Percentiles rank a stretch among this genome's conserved stretches.
Evolutionary conservation across 2,797 vertebrate genomes (phyloP).

Genomic region (Schizopygopsis pylzovi): DNA sequence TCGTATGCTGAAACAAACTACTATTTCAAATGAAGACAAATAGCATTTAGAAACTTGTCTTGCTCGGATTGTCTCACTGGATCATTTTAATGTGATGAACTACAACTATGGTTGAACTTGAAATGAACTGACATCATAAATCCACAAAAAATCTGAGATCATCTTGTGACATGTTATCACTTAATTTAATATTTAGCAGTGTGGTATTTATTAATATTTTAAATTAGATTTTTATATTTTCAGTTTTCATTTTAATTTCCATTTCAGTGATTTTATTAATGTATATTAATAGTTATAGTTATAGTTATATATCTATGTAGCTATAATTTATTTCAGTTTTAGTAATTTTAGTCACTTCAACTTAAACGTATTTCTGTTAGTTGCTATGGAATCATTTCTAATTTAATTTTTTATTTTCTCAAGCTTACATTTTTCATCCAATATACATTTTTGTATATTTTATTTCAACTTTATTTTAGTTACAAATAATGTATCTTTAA

Average conservation of each 20-base stretch:
- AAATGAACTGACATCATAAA: not conserved
- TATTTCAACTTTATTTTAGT: too few relatives aligned
- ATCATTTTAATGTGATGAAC: not conserved
- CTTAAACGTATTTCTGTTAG: too few relatives aligned
- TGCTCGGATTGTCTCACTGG: not conserved
- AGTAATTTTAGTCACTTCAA: too few relatives aligned
- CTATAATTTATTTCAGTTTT: not conserved
- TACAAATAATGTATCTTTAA: too few relatives aligned
- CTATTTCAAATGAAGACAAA: not conserved
- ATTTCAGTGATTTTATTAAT: not conserved
- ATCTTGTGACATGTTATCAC: not conserved
- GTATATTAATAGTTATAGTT: too few relatives aligned
- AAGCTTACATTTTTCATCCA: too few relatives aligned
- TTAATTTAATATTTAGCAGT: not conserved
- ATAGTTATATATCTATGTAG: not conserved
- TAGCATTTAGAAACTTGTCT: not conserved
- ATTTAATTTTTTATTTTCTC: too few relatives aligned
- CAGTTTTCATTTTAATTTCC: not conserved
- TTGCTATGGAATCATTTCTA: too few relatives aligned
- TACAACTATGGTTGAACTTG: not conserved
- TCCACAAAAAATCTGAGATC: not conserved
- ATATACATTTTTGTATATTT: too few relatives aligned
- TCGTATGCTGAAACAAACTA: not conserved
- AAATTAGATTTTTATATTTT: not conserved
- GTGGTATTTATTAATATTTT: not conserved